Base-by-base conservation (phyloP, 2,888 invertebrate species). In the Melinaea menophilus region DNA sequence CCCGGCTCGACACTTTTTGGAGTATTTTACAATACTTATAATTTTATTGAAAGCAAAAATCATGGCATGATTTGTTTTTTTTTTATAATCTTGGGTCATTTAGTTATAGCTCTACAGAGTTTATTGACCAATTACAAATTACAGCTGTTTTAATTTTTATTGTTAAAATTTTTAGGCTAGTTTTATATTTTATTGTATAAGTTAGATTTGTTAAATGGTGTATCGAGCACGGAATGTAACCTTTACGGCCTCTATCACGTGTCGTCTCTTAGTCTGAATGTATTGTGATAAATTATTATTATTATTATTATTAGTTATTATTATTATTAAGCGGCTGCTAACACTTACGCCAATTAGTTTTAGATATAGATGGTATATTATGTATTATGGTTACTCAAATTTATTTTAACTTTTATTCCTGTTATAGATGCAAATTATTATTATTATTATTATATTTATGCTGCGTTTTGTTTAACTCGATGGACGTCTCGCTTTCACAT, bases 121-220 rank as follows among this genome's bases (percentile, higher is more conserved):
- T 87, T 87, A 76, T 86, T 83, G 89, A 88, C 90, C 88, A 90
- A 89, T 90, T 85, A 85, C 89, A 84, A 85, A 82, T 75, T 79
- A 79, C 80, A 86, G 79, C 80, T 81, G 83, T 76, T 86, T 87
- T 85, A 81, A 78, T 77, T 81, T 86, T 86, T 85, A 88, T 88
- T 89, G 90, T 90, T 90, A 90, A 90, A 90, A 90, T 88, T 85
- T 90, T 90, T 90, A 90, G 90, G 90, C 89, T 90, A 90, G 88
- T 84, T 88, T 22, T 90, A 87, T 88, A 88, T 86, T 90, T 86
- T 78, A 70, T 71, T 64, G 78, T 77, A 84, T 90, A 90, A 90
- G 88, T 90, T 90, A 90, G 90, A 84, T 90, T 90, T 87, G 89
- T 90, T 90, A 90, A 87, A 82, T 88, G 89, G 88, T 90, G 88